Conservation (phyloP, 1,140 invertebrate species). For the Oppia nitens region DNA sequence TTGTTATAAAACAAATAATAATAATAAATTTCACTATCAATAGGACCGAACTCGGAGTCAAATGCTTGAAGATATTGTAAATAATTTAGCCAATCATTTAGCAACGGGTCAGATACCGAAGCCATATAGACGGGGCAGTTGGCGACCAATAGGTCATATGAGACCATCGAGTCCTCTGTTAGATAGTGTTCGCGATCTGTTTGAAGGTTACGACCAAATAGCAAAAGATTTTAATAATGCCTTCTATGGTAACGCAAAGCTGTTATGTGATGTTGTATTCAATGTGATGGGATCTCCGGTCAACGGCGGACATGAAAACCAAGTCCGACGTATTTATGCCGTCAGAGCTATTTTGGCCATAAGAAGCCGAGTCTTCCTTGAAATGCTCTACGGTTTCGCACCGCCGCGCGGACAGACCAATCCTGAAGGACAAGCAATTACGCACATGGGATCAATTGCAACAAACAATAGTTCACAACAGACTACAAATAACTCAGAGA, state of each 20-base stretch:
- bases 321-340: constrained; percentile 47
- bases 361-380: constrained; percentile 66
- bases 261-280: constrained; percentile 72
- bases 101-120: constrained; percentile 90
- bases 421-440: constrained; percentile 57
- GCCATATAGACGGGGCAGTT: constrained; percentile 71
- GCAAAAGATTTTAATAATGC: constrained; percentile 78
- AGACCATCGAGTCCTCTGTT: constrained; percentile 73
- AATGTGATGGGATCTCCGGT: constrained; percentile 37
- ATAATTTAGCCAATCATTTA: constrained; percentile 78
- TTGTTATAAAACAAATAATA: too few species aligned
- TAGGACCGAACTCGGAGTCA: constrained; percentile 70
- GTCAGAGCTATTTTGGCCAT: constrained; percentile 79
- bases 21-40: background rate
- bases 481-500: background rate
- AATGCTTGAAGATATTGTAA: constrained; percentile 85
- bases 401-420: constrained; percentile 45
- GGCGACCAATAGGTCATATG: constrained; percentile 84
- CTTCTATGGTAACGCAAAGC: constrained; percentile 55
- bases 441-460: constrained; percentile 53
- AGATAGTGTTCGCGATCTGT: constrained; percentile 69
- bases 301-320: background rate
- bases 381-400: constrained; percentile 86
- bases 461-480: constrained; percentile 45
- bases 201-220: constrained; percentile 81